Evolutionary conservation across 2,113 vertebrate species (phyloP), one percentile per base, ranked within the genome.

Genomic region (Urocolius indicus): DNA sequence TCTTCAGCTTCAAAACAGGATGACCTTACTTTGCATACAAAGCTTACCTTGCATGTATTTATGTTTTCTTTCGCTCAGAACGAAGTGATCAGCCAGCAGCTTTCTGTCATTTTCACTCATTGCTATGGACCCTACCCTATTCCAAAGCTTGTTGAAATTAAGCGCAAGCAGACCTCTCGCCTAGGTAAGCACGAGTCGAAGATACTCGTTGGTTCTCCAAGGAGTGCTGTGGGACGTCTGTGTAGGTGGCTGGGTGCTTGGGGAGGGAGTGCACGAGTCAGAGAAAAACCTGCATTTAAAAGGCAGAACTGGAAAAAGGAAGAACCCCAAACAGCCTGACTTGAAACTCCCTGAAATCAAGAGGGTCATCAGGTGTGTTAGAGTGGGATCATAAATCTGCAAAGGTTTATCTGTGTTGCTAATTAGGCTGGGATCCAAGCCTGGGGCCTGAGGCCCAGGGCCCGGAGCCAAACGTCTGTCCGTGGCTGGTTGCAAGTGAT

Each of bases 81-180:
- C 1, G 99, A 99, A 96, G 99, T 99, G 90, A 99, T 99, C 98
- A 99, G 99, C 97, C 99, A 99, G 98, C 99, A 99, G 95, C 97
- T 99, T 72, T 98, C 99, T 16, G 98, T 98, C 73, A 99, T 99
- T 97, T 99, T 99, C 97, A 99, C 99, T 23, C 99, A 99, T 96
- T 99, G 99, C 96, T 99, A 99, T 1, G 99, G 99, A 48, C 99
- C 99, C 4, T 99, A 99, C 93, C 99, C 99, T 61, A 99, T 99
- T 93, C 99, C 99, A 93, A 99, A 99, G 96, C 98, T 99, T 10
- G 97, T 98, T 3, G 99, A 99, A 98, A 99, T 99, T 92, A 99
- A 99, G 93, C 98, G 98, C 97, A 99, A 99, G 82, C 99, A 99
- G 97, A 98, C 98, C 17, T 99, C 99, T 4, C 99, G 99, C 54